A percentile compares a stretch with the other conserved stretches of the same genome.
Conservation (phyloP, 2,113 vertebrate species). For the Crotalus helleri region DNA sequence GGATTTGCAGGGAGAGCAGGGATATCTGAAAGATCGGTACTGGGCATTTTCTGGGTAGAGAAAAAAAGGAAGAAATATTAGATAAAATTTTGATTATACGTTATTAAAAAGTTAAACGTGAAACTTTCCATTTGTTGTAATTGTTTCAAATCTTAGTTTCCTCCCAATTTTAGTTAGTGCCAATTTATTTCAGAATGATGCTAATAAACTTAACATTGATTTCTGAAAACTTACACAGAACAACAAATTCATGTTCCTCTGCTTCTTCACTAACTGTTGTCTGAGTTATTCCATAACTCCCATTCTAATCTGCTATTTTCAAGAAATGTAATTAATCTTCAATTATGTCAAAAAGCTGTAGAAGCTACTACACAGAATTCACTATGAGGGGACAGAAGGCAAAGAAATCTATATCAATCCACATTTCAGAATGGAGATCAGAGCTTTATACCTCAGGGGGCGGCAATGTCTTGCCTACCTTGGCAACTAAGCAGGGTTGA, state of each 20-base stretch:
- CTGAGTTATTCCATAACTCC: neutral
- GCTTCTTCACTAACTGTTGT: neutral
- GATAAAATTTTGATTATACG: neutral
- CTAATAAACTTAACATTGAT: neutral
- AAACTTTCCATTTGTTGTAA: neutral
- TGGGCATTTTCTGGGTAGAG: slow-evolving; percentile 67
- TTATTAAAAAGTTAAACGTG: neutral
- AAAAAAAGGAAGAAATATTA: slow-evolving; percentile 53
- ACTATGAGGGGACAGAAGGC: neutral
- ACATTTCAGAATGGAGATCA: neutral
- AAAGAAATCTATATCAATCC: neutral
- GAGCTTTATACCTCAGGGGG: neutral
- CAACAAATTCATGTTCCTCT: neutral
- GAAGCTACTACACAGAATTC: neutral
- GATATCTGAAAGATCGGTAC: slow-evolving; percentile 71
- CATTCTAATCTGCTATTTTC: neutral
- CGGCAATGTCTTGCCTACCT: neutral
- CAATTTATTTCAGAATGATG: neutral
- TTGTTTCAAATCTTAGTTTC: neutral
- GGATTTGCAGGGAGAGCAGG: slow-evolving; percentile 75
- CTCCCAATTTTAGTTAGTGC: neutral
- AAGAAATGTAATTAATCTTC: neutral
- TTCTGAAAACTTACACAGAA: neutral
- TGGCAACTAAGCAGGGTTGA: neutral
- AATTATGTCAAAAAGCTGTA: neutral